Conservation (phyloP, 2,113 vertebrate species). For the Onychostoma macrolepis region DNA sequence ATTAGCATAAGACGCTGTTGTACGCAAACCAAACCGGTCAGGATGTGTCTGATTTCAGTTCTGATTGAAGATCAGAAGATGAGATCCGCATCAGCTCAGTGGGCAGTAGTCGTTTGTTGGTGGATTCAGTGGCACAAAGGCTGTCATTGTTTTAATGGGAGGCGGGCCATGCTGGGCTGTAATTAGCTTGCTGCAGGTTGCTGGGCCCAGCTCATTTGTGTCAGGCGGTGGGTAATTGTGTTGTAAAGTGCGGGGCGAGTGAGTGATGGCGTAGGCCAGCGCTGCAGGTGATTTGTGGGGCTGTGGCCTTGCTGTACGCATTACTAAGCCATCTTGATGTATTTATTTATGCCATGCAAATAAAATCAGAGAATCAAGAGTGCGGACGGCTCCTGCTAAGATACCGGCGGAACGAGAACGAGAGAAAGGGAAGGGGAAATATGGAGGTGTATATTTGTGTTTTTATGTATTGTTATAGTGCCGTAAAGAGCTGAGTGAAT, state of each 20-base stretch:
- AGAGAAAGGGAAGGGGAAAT: background rate
- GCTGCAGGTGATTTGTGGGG: conserved; percentile 69
- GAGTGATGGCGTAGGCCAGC: conserved; percentile 64
- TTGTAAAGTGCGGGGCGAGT: conserved; percentile 71
- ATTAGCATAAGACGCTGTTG: background rate
- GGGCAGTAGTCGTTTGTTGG: conserved; percentile 48
- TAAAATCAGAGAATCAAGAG: conserved; percentile 59
- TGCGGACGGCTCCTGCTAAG: conserved; percentile 13
- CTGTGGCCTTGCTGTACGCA: conserved; percentile 62
- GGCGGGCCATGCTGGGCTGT: conserved; percentile 63
- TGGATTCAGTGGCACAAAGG: conserved; percentile 57
- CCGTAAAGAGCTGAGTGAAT: conserved; percentile 27
- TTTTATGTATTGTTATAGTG: conserved; percentile 29
- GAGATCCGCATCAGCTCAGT: background rate
- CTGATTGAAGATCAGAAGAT: conserved; percentile 29
- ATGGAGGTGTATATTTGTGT: conserved; percentile 23
- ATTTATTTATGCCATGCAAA: conserved; percentile 72
- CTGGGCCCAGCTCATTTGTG: conserved; percentile 74
- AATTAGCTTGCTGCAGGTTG: conserved; percentile 76
- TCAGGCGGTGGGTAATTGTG: conserved; percentile 74
- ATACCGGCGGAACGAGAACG: background rate
- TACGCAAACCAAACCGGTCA: background rate
- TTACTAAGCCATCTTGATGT: conserved; percentile 70
- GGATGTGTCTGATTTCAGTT: conserved; percentile 13
- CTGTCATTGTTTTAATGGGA: conserved; percentile 67